Base-by-base conservation (phyloP, 2,888 invertebrate species). In the Autographa pulchrina region DNA sequence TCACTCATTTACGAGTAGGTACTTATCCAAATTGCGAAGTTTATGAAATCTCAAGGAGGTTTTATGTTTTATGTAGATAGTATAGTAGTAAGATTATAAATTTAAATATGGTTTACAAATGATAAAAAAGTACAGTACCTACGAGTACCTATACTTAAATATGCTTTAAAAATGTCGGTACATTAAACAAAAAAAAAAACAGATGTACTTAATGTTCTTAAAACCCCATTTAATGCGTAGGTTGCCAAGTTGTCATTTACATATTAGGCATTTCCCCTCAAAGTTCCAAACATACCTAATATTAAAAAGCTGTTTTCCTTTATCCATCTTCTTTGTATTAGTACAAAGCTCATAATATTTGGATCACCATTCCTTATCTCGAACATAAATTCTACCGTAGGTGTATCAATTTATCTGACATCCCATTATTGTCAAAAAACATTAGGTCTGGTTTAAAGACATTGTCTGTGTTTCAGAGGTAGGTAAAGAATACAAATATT, bases 1-100 rank as follows among this genome's bases (percentile, higher is more conserved):
- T 69, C 59, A 69, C 56, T 76, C 75, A 72, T 78, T 78, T 75
- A 66, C 68, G 72, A 72, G 68, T n/a, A n/a, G n/a, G n/a, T 69
- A 68, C 62, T 61, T 16, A 72, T 60, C 65, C 68, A 70, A 68
- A 48, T 7, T n/a, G 48, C 13, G 25, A 61, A 38, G 63, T 11
- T 20, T 56, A 14, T 13, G 2, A 20, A 56, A 25, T 56, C 54
- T 25, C 11, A 18, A 56, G 18, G 9, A 2, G 9, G 38, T 38
- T 38, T 25, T 2, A 25, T 2, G 38, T 38, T 38, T 25, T 2
- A 25, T 2, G 25, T 25, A 25, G 25, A 25, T 25, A 25, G 2
- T n/a, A n/a, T n/a, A n/a, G n/a, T n/a, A 1, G 25, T 25, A 25
- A 25, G 25, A 25, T 25, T 25, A 25, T 38, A 38, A 13, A 41